Base-by-base conservation (phyloP, 2,888 invertebrate species). In the Ernsta delagoae region DNA sequence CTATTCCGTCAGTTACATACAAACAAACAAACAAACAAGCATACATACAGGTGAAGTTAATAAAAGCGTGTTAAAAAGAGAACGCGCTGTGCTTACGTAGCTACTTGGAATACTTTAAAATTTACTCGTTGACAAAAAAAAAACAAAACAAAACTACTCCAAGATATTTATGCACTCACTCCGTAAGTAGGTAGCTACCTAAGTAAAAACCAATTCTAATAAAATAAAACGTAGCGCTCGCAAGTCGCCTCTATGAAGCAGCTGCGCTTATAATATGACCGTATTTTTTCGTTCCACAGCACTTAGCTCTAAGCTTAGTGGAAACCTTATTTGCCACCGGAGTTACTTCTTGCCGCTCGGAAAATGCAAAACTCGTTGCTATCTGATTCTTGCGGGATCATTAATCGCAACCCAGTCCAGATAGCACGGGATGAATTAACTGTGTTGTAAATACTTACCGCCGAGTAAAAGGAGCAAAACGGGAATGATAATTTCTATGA, bases 321-420 rank as follows among this genome's bases (percentile, higher is more conserved):
- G 59, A 54, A 60, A 67, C 60, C 66, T 60, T 67, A 67, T 67
- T 67, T 67, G 66, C 66, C 60, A 67, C 66, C 34, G 66, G 60
- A 67, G 66, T 60, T 61, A 67, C 61, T 67, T 67, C 67, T 67
- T 61, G 39, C 50, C 43, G 54, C 59, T 66, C 59, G 50, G 53
- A 61, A 67, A 67, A 61, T 67, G 60, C 67, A 61, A 67, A 56
- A 67, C 45, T 61, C 54, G 24, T 60, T 59, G 66, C 45, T 67
- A 67, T 67, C 66, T 53, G 66, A 67, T 67, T 54, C 59, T 54
- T 67, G 66, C 66, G 66, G 66, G 60, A 54, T 67, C 66, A 67
- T 67, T 67, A 67, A 67, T 67, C 43, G 9, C 67, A 24, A 34
- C 16, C 39, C 50, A 60, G 59, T 41, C 43, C 53, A 60, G 67